Evolutionary conservation across 2,113 vertebrate species (phyloP).

Genomic region (Desmodus rotundus): DNA sequence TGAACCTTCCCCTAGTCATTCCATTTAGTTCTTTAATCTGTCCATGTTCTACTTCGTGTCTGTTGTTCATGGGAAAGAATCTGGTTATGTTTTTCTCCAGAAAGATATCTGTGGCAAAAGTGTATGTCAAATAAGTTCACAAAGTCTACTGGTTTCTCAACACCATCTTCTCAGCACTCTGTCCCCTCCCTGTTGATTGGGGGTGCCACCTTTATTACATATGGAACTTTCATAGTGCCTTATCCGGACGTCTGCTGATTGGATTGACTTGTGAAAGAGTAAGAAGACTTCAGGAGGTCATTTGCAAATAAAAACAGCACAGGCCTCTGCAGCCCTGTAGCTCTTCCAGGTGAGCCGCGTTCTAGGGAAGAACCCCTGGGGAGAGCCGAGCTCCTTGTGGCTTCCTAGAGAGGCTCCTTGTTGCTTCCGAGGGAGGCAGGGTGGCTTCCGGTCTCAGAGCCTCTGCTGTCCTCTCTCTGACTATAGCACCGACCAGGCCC

Average conservation of each 20-base stretch:
- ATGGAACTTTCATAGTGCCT: neutral
- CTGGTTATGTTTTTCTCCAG: neutral
- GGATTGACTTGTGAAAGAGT: neutral
- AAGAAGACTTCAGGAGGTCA: neutral
- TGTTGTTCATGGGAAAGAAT: neutral
- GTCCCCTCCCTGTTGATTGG: neutral
- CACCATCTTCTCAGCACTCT: neutral
- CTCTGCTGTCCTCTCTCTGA: neutral
- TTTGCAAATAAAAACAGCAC: neutral
- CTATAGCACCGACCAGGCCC: neutral
- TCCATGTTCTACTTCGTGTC: neutral
- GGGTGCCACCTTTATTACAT: neutral
- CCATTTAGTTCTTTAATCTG: neutral
- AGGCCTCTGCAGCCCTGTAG: neutral
- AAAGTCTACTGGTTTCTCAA: neutral
- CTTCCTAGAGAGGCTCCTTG: no score
- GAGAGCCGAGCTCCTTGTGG: neutral
- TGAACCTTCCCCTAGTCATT: neutral
- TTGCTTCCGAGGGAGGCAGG: neutral
- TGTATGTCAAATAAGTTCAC: neutral
- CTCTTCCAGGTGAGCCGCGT: neutral
- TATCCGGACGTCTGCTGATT: neutral
- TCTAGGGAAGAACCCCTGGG: neutral
- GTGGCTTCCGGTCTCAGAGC: neutral
- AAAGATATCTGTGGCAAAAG: neutral